These are phyloP conservation scores for Arothron firmamentum DNA, from an alignment of 2,113 vertebrate species.

Conservation along the genomic window DNA sequence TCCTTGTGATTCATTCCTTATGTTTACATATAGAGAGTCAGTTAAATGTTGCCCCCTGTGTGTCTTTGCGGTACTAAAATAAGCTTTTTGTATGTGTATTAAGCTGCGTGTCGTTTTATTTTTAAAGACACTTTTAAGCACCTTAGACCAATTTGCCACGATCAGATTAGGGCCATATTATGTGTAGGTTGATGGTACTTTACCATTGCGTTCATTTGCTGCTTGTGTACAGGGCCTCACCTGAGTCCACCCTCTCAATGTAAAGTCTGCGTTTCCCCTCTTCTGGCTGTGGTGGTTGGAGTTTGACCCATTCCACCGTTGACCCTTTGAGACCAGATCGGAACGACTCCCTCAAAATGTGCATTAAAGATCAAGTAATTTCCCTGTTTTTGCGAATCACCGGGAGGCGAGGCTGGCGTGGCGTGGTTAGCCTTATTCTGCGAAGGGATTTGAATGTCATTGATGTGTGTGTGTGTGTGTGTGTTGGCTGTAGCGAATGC, in stretches of 20 bases:
- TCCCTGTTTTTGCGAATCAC: constrained; percentile 28
- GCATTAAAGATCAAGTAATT: constrained; percentile 5
- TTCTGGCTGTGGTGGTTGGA: constrained; percentile 37
- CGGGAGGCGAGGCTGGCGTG: constrained; percentile 36
- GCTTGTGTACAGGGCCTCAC: constrained; percentile 55
- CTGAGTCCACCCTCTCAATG: constrained; percentile 50
- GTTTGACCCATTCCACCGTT: constrained; percentile 17
- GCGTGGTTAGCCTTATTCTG: constrained; percentile 42
- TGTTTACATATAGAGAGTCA: constrained; percentile 64
- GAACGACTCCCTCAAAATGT: neutral
- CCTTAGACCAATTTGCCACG: constrained; percentile 44
- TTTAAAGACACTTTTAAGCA: constrained; percentile 43
- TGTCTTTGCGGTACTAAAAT: constrained; percentile 50
- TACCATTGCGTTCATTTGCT: constrained; percentile 52
- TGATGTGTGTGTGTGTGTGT: constrained; percentile 7
- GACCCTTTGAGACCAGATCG: constrained; percentile 10
- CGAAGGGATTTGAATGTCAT: constrained; percentile 40
- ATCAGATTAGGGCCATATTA: constrained; percentile 9
- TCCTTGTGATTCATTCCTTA: constrained; percentile 49
- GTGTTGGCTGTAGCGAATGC: constrained; percentile 17
- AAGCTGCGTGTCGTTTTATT: constrained; percentile 52
- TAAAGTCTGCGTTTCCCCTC: constrained; percentile 24
- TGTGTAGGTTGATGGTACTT: constrained; percentile 42
- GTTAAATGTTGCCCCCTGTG: constrained; percentile 45
- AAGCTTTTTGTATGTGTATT: constrained; percentile 55